Percentiles rank a stretch among this genome's conserved stretches.
These are phyloP conservation scores for Sceloporus tristichus DNA, from an alignment of 2,113 vertebrate species.

Conservation along the genomic window DNA sequence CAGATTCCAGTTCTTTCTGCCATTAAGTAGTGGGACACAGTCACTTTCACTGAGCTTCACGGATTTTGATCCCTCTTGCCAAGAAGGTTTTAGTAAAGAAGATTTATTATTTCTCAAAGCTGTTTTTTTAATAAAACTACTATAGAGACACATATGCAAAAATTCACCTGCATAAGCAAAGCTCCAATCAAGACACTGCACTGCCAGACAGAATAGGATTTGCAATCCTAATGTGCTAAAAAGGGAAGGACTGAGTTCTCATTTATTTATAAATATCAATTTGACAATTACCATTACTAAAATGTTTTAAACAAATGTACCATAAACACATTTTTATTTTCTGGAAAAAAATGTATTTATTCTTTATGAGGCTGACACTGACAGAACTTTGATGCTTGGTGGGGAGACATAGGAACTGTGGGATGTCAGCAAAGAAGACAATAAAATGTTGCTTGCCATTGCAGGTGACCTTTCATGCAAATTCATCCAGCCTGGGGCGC, in stretches of 20 bases:
- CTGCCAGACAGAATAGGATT: constrained; percentile 43
- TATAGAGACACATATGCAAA: constrained; percentile 38
- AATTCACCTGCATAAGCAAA: constrained; percentile 65
- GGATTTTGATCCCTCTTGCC: constrained; percentile 3
- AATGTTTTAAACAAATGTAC: constrained; percentile 44
- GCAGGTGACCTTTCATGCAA: constrained; percentile 69
- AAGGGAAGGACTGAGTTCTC: not conserved
- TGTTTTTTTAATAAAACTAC: not conserved
- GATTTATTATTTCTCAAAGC: constrained; percentile 46
- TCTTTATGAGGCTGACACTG: rapidly evolving
- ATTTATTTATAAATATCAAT: constrained; percentile 39
- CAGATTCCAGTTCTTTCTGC: not conserved
- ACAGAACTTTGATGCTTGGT: constrained; percentile 6
- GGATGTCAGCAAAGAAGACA: constrained; percentile 38
- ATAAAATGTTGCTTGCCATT: constrained; percentile 57
- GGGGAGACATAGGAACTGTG: not conserved
- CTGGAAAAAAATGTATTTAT: constrained; percentile 9
- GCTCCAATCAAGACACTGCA: constrained; percentile 42
- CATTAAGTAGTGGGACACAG: not conserved
- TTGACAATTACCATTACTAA: constrained; percentile 32
- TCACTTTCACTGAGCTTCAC: constrained; percentile 4
- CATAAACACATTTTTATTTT: constrained; percentile 21
- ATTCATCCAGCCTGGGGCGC: constrained; percentile 29
- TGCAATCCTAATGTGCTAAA: constrained; percentile 45
- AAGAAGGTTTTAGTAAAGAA: constrained; percentile 32